A percentile compares a stretch with the other conserved stretches of the same genome.
Evolutionary conservation across 2,888 invertebrate species (phyloP).

Genomic region (Chaetoderma sp.): DNA sequence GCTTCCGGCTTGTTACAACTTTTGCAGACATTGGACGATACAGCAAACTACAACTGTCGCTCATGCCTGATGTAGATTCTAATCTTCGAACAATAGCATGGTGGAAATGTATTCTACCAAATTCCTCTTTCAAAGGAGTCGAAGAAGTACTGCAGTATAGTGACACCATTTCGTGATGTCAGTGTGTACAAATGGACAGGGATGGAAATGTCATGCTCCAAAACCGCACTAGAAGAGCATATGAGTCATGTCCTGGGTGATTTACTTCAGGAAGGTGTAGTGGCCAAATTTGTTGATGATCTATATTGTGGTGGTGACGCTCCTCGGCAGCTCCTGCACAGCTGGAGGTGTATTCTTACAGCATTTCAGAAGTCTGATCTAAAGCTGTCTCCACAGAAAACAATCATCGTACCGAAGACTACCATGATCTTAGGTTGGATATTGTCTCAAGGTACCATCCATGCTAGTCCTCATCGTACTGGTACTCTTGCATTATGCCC

Average conservation of each 20-base stretch:
- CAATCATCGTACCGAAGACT: constrained; percentile 13
- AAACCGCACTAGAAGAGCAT: constrained; percentile 32
- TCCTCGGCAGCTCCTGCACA: not conserved
- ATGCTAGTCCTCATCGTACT: constrained; percentile 30
- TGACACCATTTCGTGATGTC: constrained; percentile 35
- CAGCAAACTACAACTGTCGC: constrained; percentile 40
- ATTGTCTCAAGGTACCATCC: constrained; percentile 30
- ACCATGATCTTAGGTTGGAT: constrained; percentile 31
- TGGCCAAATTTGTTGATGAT: constrained; percentile 32
- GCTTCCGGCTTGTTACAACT: constrained; percentile 40
- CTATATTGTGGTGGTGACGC: constrained; percentile 1
- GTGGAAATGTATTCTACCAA: constrained; percentile 40
- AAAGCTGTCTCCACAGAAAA: constrained; percentile 27
- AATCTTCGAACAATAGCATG: constrained; percentile 18
- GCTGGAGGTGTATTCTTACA: not conserved
- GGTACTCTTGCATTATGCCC: not conserved
- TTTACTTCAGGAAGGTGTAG: constrained; percentile 22
- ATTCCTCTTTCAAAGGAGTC: constrained; percentile 33
- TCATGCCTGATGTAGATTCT: constrained; percentile 32
- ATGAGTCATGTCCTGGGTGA: constrained; percentile 34
- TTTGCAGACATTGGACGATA: constrained; percentile 41
- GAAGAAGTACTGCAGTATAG: constrained; percentile 38
- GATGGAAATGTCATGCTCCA: constrained; percentile 36
- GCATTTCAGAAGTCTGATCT: no score
- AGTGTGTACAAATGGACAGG: constrained; percentile 34